Evolutionary conservation across 2,888 invertebrate species (phyloP), one percentile per base, ranked within the genome.

Genomic region (Ferrisia virgata): DNA sequence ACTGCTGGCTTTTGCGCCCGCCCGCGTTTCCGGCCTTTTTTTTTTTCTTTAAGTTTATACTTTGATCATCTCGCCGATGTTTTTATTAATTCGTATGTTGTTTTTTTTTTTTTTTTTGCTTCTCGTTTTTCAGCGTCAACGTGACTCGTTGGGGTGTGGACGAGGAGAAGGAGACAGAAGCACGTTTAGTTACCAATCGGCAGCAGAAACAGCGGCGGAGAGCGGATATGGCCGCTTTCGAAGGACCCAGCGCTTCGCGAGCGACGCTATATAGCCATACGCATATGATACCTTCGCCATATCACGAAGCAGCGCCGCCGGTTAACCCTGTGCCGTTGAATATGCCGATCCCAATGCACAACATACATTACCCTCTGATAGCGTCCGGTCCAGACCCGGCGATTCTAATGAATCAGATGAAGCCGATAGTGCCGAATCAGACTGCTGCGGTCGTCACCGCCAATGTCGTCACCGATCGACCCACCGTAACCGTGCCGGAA

Each of bases 341-440:
- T 89, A 90, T 53, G 86, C 87, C 28, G 88, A 86, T 58, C 31
- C 83, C 84, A 47, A 86, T 83, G 78, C 69, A 31, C 85, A 83
- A 31, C 36, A 83, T 47, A 84, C 85, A 88, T 88, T 11, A 58
- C 5, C 36, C 88, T 90, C 91, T 87, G 94, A 94, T 85, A 93
- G 92, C 85, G 25, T 84, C 85, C 25, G 79, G 81, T 39, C 85
- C 86, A 1, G 33, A 33, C 0, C 15, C 53, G n/a, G 80, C n/a
- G 15, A 11, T 15, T 0, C 2, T 36, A 5, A 28, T 43, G n/a
- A 22, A 25, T 79, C 43, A 25, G 15, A 36, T 40, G 6, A 47
- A 47, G 28, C 31, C 85, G 39, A 31, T 82, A 22, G 40, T 79
- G 2, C 40, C 82, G 6, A 39, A 76, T 15, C 39, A 31, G n/a